Percentiles rank a stretch among this genome's conserved stretches.
Conservation (phyloP, 2,113 vertebrate genomes). For the Onychorhynchus coronatus region DNA sequence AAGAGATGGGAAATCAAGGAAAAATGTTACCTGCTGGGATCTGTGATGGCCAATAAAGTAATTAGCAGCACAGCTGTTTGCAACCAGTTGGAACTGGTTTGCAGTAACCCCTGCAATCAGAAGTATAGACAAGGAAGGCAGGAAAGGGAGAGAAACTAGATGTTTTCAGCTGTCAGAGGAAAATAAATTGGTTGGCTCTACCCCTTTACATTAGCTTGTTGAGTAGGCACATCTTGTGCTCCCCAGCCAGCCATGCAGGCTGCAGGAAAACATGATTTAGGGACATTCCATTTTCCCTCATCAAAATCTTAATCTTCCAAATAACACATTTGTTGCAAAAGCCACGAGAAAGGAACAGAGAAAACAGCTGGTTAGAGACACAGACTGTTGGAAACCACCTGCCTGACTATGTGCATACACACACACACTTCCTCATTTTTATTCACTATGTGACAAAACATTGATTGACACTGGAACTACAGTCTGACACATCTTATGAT, state of each 20-base stretch:
- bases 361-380: neutral
- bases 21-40: neutral
- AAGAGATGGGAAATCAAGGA: neutral
- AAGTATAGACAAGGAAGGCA: neutral
- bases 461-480: neutral
- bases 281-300: neutral
- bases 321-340: neutral
- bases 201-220: neutral
- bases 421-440: neutral
- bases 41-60: neutral
- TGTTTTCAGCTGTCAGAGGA: neutral
- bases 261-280: neutral
- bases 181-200: conserved; percentile 22
- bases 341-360: neutral
- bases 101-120: neutral
- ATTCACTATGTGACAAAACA: neutral
- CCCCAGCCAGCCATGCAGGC: neutral
- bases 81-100: neutral
- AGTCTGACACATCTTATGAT: neutral
- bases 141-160: neutral
- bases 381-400: neutral
- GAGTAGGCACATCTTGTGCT: neutral
- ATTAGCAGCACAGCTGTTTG: neutral
- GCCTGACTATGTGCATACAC: neutral
- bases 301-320: neutral